These are phyloP conservation scores for Zygogramma bicolorata DNA, from an alignment of 2,888 invertebrate species.

Conservation along the genomic window DNA sequence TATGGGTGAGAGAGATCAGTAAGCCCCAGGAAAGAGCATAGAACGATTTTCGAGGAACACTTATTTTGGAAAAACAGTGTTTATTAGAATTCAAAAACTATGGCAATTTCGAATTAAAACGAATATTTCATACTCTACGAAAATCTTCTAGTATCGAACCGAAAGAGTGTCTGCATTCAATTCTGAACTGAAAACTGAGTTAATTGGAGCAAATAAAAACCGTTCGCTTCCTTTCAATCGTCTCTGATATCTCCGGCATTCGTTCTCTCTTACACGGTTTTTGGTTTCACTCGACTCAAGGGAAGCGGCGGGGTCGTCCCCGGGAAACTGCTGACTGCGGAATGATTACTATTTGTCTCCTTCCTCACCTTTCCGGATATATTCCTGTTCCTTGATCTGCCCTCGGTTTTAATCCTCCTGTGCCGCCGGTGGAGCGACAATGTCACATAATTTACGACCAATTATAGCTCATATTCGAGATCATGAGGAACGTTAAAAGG, in stretches of 20 bases:
- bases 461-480: conserved; percentile 32
- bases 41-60: too few relatives aligned
- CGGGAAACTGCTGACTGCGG: conserved; percentile 40
- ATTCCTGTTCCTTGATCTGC: conserved; percentile 37
- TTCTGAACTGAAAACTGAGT: not conserved
- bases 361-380: conserved; percentile 41
- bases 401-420: conserved; percentile 36
- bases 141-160: not conserved
- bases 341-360: conserved; percentile 41
- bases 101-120: too few relatives aligned
- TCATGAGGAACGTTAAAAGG: conserved; percentile 26
- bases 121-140: not conserved
- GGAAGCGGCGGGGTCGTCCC: not conserved
- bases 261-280: not conserved
- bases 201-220: not conserved
- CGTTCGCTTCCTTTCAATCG: not conserved
- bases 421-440: conserved; percentile 28
- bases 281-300: not conserved
- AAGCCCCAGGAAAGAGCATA: too few relatives aligned
- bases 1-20: too few relatives aligned
- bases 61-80: too few relatives aligned
- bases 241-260: not conserved
- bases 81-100: too few relatives aligned
- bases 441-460: conserved; percentile 38
- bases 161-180: not conserved